These are phyloP conservation scores for Nesometra sesokonis DNA, from an alignment of 35 echinoderm and acorn worm species.

Conservation along the genomic window DNA sequence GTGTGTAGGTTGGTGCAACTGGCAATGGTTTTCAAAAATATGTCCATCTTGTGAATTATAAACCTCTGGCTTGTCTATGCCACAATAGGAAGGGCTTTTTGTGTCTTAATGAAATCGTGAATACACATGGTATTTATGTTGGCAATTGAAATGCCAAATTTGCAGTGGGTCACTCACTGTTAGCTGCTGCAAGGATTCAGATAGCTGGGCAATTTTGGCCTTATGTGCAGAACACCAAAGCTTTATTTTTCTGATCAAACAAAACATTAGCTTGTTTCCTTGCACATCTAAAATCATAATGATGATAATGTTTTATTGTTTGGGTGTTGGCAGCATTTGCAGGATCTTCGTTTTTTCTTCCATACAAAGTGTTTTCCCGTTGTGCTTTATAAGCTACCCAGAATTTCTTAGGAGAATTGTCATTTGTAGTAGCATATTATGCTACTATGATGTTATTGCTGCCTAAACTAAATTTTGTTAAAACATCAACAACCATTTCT, in stretches of 20 bases:
- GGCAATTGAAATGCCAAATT: conserved; percentile 17
- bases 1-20: too few relatives aligned
- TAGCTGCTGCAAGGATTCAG: conserved; percentile 15
- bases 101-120: conserved; percentile 13
- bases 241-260: conserved; percentile 46
- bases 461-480: too few relatives aligned
- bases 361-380: too few relatives aligned
- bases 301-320: too few relatives aligned
- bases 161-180: conserved; percentile 14
- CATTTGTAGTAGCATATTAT: too few relatives aligned
- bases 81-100: not conserved
- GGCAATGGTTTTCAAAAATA: too few relatives aligned
- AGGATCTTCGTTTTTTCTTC: too few relatives aligned
- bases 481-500: too few relatives aligned
- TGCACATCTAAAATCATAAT: conserved; percentile 4
- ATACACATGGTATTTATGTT: conserved; percentile 40
- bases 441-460: too few relatives aligned
- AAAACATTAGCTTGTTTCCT: conserved; percentile 38
- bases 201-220: not conserved
- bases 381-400: too few relatives aligned
- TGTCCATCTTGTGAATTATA: not conserved
- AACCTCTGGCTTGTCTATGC: not conserved
- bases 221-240: conserved; percentile 24
- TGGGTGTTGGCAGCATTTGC: too few relatives aligned
- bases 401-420: too few relatives aligned